phyloP scores from a whole-genome alignment of 2,797 vertebrate species.

The Sebastes melanostomus region DNA sequence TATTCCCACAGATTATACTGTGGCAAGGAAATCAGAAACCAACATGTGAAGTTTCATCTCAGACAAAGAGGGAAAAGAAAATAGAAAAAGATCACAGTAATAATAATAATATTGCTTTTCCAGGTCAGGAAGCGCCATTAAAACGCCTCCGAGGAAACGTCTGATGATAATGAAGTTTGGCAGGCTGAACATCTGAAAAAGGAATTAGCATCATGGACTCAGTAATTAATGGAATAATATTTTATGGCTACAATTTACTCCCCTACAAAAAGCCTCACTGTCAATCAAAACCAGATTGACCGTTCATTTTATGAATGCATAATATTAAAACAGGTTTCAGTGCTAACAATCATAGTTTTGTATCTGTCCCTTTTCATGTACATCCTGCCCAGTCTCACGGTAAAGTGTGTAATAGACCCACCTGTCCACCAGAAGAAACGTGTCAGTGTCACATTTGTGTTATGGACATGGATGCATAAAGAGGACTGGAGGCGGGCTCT shows the following conservation, averaged over 20 bases:
- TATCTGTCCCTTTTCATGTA: not conserved
- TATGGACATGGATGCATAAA: not conserved
- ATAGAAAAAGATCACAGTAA: not conserved
- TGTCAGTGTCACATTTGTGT: not conserved
- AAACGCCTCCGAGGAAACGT: constrained; percentile 16
- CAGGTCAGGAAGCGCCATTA: not conserved
- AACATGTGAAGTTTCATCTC: not conserved
- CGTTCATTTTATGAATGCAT: not conserved
- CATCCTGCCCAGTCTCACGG: not conserved
- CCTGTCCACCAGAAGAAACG: not conserved
- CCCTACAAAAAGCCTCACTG: not conserved
- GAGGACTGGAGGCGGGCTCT: not conserved
- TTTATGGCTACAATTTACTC: not conserved
- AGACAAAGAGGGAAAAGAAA: not conserved
- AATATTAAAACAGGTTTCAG: not conserved
- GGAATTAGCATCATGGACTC: not conserved
- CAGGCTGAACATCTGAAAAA: not conserved
- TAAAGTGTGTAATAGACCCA: not conserved
- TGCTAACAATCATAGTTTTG: not conserved
- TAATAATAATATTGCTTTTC: not conserved
- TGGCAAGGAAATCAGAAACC: not conserved
- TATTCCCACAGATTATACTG: not conserved
- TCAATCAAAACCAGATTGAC: not conserved
- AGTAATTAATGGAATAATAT: not conserved
- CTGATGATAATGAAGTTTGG: constrained; percentile 29